phyloP scores from a whole-genome alignment of 2,113 vertebrate species.

The Scartelaos histophorus region DNA sequence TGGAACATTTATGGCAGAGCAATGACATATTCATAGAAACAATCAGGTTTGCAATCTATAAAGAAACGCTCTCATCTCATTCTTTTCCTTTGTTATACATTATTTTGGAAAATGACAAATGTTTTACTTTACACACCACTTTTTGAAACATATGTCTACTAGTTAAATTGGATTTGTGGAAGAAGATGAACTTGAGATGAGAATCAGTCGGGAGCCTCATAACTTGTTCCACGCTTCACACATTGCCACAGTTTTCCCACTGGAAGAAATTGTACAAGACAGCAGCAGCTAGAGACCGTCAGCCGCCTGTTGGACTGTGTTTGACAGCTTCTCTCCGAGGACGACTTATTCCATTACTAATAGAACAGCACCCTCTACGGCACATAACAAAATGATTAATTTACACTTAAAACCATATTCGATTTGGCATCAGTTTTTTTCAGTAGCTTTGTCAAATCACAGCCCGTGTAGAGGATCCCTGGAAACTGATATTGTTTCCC shows the following conservation, averaged over 20 bases:
- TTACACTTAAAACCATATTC: constrained; percentile 18
- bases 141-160: background rate
- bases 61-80: too few species aligned
- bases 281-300: constrained; percentile 33
- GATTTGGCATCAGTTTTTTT: constrained; percentile 5
- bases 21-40: too few species aligned
- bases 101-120: too few species aligned
- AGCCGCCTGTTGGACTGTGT: constrained; percentile 25
- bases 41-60: too few species aligned
- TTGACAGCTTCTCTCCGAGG: constrained; percentile 42
- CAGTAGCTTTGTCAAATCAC: background rate
- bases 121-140: too few species aligned
- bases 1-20: too few species aligned
- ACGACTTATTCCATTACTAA: constrained; percentile 11
- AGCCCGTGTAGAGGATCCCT: constrained; percentile 25
- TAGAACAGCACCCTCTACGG: constrained; percentile 14
- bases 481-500: constrained; percentile 26
- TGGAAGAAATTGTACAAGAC: constrained; percentile 46
- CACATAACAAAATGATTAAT: constrained; percentile 13
- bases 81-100: too few species aligned
- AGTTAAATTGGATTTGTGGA: background rate
- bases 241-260: constrained; percentile 40
- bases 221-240: constrained; percentile 26
- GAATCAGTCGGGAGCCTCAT: constrained; percentile 19
- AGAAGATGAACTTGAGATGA: background rate